Base-by-base conservation (phyloP, 92 coral and sea anemone species). In the Scolanthus callimorphus region DNA sequence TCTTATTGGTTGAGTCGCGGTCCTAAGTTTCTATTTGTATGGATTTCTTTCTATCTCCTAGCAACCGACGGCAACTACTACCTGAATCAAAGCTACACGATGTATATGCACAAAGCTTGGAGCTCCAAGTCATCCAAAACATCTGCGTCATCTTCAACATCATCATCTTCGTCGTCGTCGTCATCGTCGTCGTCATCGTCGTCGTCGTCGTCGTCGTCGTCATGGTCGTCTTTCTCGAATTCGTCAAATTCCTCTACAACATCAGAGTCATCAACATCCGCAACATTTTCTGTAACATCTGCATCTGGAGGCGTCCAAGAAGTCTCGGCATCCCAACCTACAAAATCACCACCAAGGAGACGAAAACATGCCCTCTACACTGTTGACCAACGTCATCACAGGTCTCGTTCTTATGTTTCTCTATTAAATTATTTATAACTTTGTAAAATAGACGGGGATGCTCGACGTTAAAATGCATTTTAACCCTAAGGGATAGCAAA, bases 1-100 rank as follows among this genome's bases (percentile, higher is more conserved):
- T n/a, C n/a, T n/a, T n/a, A n/a, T n/a, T n/a, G n/a, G n/a, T n/a
- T n/a, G n/a, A n/a, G n/a, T n/a, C n/a, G n/a, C n/a, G n/a, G n/a
- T n/a, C n/a, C n/a, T n/a, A n/a, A n/a, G n/a, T n/a, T n/a, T n/a
- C n/a, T n/a, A n/a, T n/a, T n/a, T n/a, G n/a, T n/a, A n/a, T n/a
- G n/a, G n/a, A n/a, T n/a, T n/a, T n/a, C n/a, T n/a, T n/a, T n/a
- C n/a, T n/a, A 41, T 69, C 22, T 30, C 15, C 24, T 56, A 88
- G 96, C 66, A 17, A 55, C 77, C 23, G 81, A 72, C 4, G 96
- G 86, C 19, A 64, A 69, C 48, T 77, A 71, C 78, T 88, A 88
- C 54, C 20, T 77, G 52, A 49, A 51, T 1, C 73, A 56, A 17
- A 88, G 96, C 37, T 88, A 72, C 41, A 77, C 96, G 22, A 88